Conservation (phyloP, 1,140 invertebrate species). For the Dendrolimus kikuchii region DNA sequence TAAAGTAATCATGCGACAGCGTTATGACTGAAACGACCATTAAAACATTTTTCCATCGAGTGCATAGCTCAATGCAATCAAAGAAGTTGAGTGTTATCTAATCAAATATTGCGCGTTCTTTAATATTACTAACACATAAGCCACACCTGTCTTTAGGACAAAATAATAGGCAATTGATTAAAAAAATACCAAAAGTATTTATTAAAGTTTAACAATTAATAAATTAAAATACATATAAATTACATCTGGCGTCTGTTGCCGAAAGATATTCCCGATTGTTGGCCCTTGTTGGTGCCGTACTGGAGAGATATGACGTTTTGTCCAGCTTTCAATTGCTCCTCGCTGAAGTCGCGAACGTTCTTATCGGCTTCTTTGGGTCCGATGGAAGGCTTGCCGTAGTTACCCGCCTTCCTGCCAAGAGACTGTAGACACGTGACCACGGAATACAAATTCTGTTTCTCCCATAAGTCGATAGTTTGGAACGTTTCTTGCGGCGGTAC, state of each 20-base stretch:
- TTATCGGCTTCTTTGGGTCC: constrained; percentile 95
- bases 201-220: constrained; percentile 30
- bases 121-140: constrained; percentile 1
- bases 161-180: constrained; percentile 24
- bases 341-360: constrained; percentile 89
- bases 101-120: constrained; percentile 11
- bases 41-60: background rate
- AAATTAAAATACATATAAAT: constrained; percentile 37
- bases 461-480: constrained; percentile 98
- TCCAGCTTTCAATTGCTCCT: constrained; percentile 93
- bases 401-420: constrained; percentile 93
- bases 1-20: no score
- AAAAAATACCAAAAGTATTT: constrained; percentile 44
- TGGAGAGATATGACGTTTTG: constrained; percentile 94
- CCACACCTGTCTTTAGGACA: constrained; percentile 21
- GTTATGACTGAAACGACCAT: no score
- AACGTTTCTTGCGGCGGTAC: constrained; percentile 97
- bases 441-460: constrained; percentile 95
- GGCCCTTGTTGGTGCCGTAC: constrained; percentile 95
- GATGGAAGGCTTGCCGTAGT: constrained; percentile 90
- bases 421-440: constrained; percentile 96
- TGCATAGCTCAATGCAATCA: constrained; percentile 1
- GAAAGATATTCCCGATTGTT: constrained; percentile 93
- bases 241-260: constrained; percentile 96
- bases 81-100: constrained; percentile 18